Evolutionary conservation across 2,797 vertebrate genomes (phyloP).

Genomic region (Notolabrus celidotus): DNA sequence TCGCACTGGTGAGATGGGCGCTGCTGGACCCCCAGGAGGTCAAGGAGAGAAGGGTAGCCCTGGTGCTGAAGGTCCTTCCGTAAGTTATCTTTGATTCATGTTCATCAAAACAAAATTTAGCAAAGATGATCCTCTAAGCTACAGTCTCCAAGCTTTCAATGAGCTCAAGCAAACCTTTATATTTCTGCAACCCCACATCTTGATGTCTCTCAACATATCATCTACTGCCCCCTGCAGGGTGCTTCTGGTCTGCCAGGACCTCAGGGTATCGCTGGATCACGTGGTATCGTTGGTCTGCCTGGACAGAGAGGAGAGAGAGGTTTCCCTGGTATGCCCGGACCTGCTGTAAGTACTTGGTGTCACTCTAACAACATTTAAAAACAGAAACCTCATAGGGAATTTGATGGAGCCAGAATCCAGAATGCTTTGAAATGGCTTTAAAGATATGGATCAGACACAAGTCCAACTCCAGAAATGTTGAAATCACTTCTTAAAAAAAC

Average conservation of each 20-base stretch:
- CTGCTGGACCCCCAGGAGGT: slow-evolving; percentile 89
- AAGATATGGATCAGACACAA: too few species aligned
- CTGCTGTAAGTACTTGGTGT: slow-evolving; percentile 85
- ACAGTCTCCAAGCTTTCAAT: background rate
- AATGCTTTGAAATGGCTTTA: background rate
- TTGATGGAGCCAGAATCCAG: background rate
- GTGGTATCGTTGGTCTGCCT: slow-evolving; percentile 95
- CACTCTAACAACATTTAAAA: background rate
- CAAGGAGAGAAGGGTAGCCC: slow-evolving; percentile 94
- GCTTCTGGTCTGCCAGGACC: slow-evolving; percentile 90
- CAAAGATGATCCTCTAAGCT: background rate
- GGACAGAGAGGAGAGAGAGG: slow-evolving; percentile 97
- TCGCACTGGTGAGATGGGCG: slow-evolving; percentile 91
- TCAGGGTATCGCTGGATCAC: slow-evolving; percentile 92
- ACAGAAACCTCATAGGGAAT: background rate
- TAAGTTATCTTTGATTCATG: slow-evolving; percentile 80
- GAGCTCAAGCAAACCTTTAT: background rate
- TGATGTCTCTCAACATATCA: slow-evolving; percentile 19
- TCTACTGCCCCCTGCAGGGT: slow-evolving; percentile 82
- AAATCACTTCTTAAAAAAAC: too few species aligned
- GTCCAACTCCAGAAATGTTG: too few species aligned
- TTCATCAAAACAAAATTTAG: background rate
- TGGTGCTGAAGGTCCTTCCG: slow-evolving; percentile 89
- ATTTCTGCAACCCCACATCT: background rate
- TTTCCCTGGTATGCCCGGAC: slow-evolving; percentile 91